Conservation (phyloP, 92 coral and sea anemone species). For the Epizoanthus fatuus region DNA sequence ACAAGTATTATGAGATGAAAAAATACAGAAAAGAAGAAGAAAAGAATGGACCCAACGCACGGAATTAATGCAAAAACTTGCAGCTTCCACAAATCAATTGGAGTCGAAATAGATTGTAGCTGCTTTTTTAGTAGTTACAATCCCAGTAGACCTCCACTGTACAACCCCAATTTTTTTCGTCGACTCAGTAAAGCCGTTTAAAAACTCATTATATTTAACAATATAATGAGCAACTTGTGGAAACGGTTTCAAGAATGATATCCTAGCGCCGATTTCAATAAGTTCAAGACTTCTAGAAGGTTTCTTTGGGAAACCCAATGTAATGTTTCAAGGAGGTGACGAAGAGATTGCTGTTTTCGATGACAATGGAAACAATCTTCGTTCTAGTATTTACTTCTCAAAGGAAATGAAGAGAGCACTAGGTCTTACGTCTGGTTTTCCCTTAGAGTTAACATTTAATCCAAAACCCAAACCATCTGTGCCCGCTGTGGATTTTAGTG, state of each 20-base stretch:
- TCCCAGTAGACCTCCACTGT: neutral
- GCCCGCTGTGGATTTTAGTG: too few species aligned
- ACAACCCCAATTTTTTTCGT: neutral
- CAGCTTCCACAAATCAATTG: neutral
- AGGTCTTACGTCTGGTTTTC: neutral
- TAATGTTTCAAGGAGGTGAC: neutral
- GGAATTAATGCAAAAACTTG: neutral
- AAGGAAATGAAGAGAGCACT: neutral
- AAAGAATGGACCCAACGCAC: neutral
- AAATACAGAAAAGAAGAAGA: neutral
- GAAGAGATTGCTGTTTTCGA: neutral
- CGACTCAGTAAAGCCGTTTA: neutral
- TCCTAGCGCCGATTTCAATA: neutral
- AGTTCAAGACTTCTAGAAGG: neutral
- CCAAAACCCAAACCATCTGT: too few species aligned
- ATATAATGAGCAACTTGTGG: neutral
- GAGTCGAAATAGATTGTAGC: neutral
- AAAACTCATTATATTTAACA: neutral
- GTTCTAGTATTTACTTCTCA: neutral
- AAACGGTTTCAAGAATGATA: too few species aligned
- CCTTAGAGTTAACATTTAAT: too few species aligned
- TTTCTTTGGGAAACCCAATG: neutral
- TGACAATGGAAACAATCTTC: neutral
- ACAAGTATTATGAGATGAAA: neutral
- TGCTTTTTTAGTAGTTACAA: neutral